Conservation (phyloP, 2,797 vertebrate genomes). For the Manis crassicaudata region DNA sequence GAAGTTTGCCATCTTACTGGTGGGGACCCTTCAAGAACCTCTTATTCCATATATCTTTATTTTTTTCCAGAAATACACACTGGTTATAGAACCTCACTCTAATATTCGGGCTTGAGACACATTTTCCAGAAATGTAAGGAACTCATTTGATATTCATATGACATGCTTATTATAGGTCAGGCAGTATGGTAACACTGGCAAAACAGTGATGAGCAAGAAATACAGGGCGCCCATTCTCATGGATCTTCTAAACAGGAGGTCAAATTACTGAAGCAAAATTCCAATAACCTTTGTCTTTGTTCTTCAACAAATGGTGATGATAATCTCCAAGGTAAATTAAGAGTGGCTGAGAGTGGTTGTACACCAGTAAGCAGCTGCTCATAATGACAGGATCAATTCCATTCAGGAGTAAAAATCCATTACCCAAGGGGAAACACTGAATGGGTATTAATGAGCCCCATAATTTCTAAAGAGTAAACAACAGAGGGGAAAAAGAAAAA, state of each 20-base stretch:
- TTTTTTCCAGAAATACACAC: neutral
- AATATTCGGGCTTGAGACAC: neutral
- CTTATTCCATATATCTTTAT: neutral
- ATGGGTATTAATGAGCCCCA: neutral
- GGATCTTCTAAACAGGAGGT: neutral
- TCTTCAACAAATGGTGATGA: neutral
- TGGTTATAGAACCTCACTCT: neutral
- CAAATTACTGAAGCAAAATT: neutral
- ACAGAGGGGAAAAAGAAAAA: neutral
- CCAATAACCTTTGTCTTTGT: neutral
- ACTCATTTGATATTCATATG: neutral
- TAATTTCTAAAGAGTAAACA: neutral
- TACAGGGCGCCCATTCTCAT: neutral
- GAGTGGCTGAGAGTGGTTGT: neutral
- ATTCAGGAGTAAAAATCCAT: neutral
- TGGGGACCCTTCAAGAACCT: no score
- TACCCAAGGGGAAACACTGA: neutral
- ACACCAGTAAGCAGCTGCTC: neutral
- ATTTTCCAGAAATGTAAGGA: conserved; percentile 9
- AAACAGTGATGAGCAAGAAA: neutral
- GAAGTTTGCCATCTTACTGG: no score
- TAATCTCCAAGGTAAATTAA: neutral
- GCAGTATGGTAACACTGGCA: neutral
- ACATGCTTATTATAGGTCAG: neutral
- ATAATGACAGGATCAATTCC: neutral